These are phyloP conservation scores for Dasypogon diadema DNA, from an alignment of 2,888 invertebrate species.

Conservation along the genomic window DNA sequence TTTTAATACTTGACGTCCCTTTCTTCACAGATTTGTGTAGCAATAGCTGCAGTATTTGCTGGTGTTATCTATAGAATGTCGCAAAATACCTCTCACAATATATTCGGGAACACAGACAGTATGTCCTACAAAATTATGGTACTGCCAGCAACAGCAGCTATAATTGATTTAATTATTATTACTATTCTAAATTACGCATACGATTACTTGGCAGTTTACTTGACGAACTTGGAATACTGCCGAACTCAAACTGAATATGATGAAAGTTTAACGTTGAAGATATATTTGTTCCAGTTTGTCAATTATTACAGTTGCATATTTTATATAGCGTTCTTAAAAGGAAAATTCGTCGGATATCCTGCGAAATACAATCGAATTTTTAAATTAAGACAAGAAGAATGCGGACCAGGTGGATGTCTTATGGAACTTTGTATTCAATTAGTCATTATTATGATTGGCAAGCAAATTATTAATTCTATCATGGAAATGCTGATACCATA, in stretches of 20 bases:
- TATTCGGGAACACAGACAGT: slow-evolving; percentile 70
- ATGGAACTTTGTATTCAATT: slow-evolving; percentile 88
- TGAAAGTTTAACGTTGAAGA: slow-evolving; percentile 86
- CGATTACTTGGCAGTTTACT: slow-evolving; percentile 74
- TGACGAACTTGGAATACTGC: slow-evolving; percentile 81
- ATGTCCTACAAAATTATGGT: slow-evolving; percentile 75
- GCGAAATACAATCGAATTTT: slow-evolving; percentile 81
- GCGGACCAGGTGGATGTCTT: slow-evolving; percentile 86
- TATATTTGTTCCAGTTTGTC: slow-evolving; percentile 89
- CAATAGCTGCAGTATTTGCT: slow-evolving; percentile 80
- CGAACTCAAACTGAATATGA: slow-evolving; percentile 89
- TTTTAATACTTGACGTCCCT: background rate
- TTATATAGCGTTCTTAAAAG: slow-evolving; percentile 84
- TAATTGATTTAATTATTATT: slow-evolving; percentile 83
- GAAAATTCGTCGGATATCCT: slow-evolving; percentile 84
- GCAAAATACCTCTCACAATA: slow-evolving; percentile 72
- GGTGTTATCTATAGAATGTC: slow-evolving; percentile 83
- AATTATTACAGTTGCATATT: slow-evolving; percentile 91
- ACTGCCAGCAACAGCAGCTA: slow-evolving; percentile 80
- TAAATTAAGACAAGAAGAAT: slow-evolving; percentile 80
- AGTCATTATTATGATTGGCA: slow-evolving; percentile 88
- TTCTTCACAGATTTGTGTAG: slow-evolving; percentile 73
- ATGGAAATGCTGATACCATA: slow-evolving; percentile 82
- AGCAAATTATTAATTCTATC: slow-evolving; percentile 82
- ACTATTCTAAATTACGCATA: slow-evolving; percentile 80